Evolutionary conservation across 2,797 vertebrate species (phyloP), one percentile per base, ranked within the genome.

Genomic region (Malacoctenus gilli): DNA sequence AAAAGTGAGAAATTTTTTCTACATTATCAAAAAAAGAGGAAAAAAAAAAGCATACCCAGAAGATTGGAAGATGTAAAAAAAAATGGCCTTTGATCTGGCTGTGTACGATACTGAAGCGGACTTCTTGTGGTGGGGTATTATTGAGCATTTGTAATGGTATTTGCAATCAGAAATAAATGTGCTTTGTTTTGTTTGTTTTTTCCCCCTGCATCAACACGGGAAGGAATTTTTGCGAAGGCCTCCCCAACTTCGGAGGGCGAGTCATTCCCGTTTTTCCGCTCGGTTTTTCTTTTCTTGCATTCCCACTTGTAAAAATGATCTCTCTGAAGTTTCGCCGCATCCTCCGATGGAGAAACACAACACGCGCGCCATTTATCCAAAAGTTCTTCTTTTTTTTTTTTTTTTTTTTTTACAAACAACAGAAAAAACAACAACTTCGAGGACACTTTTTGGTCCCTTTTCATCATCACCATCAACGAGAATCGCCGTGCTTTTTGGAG

Each of bases 1-100:
- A 79, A 78, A 79, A 54, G 48, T 21, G 47, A 73, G 62, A 85
- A 79, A 78, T 25, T 59, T 91, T 98, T 94, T 98, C 93, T 96
- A 95, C 92, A 92, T 92, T n/a, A n/a, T n/a, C n/a, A 28, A 28
- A 28, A 28, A 28, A 28, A 28, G 9, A 4, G 8, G 23, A 25
- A 28, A 28, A 9, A 90, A 93, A 93, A 92, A 75, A 19, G 59
- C 90, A n/a, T 91, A 89, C 91, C 91, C 72, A 91, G 90, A 85
- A 59, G 83, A 81, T 90, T 88, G 53, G 80, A 77, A 77, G 75
- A 74, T 79, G 66, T 77, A 71, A 83, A 84, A 80, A 71, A 83
- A 84, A 80, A 70, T 69, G 64, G 75, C 73, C 78, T 83, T 11
- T 77, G 72, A 83, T 88, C 80, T 82, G 84, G 84, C 81, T 59